Evolutionary conservation across 2,888 invertebrate genomes (phyloP).

Genomic region (Agriotes lineatus): DNA sequence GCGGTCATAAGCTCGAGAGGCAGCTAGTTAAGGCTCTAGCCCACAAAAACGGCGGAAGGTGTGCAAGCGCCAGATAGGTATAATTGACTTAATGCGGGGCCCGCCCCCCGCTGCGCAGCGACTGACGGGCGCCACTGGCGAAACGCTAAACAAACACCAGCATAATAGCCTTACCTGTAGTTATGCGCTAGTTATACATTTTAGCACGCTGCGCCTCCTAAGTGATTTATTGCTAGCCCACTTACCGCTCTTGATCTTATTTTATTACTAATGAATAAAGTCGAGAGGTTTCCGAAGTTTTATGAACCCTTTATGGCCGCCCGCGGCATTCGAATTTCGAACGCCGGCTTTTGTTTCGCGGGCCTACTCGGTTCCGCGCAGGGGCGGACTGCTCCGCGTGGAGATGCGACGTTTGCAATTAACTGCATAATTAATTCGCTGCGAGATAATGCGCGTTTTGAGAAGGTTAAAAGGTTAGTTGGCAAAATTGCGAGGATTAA

Average conservation of each 20-base stretch:
- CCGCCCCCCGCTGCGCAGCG: constrained; percentile 56
- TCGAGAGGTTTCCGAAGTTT: constrained; percentile 30
- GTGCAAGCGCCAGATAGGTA: constrained; percentile 49
- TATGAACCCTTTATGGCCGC: constrained; percentile 28
- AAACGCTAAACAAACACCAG: constrained; percentile 59
- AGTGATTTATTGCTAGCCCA: constrained; percentile 49
- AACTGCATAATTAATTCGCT: too few species aligned
- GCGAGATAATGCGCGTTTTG: too few species aligned
- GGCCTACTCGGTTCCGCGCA: too few species aligned
- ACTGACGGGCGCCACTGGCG: constrained; percentile 62
- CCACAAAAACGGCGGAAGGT: constrained; percentile 38
- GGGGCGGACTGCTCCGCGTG: too few species aligned
- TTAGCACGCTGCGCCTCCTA: constrained; percentile 42
- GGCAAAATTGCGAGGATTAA: too few species aligned
- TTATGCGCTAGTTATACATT: constrained; percentile 53
- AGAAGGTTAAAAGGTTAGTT: too few species aligned
- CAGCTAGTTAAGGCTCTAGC: constrained; percentile 23
- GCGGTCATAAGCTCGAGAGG: neutral
- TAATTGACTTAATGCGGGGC: constrained; percentile 53
- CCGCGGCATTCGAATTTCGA: neutral
- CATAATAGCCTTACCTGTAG: constrained; percentile 57
- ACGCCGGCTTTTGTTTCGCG: neutral
- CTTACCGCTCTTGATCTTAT: constrained; percentile 43
- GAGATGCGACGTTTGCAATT: too few species aligned
- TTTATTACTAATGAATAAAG: constrained; percentile 41